Base-by-base conservation (phyloP, 2,797 vertebrate genomes). In the Gila robusta region DNA sequence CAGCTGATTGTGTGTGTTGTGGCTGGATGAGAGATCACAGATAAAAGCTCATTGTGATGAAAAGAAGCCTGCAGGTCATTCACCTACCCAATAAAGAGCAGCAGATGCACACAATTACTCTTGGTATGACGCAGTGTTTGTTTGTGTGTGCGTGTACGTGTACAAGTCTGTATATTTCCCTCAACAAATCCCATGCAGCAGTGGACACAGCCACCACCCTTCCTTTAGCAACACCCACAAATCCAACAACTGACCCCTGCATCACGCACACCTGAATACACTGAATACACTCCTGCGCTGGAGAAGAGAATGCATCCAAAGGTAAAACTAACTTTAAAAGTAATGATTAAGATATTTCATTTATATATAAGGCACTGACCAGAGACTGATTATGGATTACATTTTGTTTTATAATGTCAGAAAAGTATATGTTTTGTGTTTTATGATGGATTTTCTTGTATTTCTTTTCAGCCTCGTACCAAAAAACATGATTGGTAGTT, bases 91-190 rank as follows among this genome's bases (percentile, higher is more conserved):
- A 93, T 93, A 94, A 93, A 92, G 90, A 86, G 83, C 78, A 94
- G 83, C 94, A 94, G 93, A 95, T 91, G 89, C 92, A 89, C 85
- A 91, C 92, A 94, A 93, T 94, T 93, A 93, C 88, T 74, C 69
- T 76, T 12, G 26, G 76, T 87, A 78, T 91, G 89, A 89, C 86
- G 86, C 82, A 87, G 64, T 81, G 39, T 87, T 70, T 85, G 49
- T 82, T 35, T 87, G 72, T 78, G 41, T 49, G 84, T 79, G 85
- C 56, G 47, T 85, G 83, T 83, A 54, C n/a, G 35, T 54, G 67
- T 86, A 39, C 67, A 76, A 86, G 84, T 54, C n/a, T 35, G 66
- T 11, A 78, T 47, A 35, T 64, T 54, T 35, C 21, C 37, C 79
- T 54, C 44, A 71, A 49, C n/a, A 41, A 74, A 71, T 82, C 41